Percentiles rank a stretch among this genome's conserved stretches.
phyloP scores from a whole-genome alignment of 2,888 invertebrate species.

The Lochmaea crataegi region DNA sequence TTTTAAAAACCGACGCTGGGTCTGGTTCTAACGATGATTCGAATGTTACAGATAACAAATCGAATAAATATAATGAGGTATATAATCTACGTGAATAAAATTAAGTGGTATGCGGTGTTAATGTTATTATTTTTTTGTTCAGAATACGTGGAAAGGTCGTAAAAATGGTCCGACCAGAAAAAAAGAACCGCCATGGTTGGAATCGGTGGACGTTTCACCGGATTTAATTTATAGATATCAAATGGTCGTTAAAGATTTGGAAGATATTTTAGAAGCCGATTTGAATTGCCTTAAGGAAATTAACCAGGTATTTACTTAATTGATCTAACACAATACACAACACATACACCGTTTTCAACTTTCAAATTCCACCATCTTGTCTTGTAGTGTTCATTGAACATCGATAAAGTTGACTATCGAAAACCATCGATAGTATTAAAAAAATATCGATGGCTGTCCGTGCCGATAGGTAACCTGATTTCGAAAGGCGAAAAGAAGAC shows the following conservation, averaged over 20 bases:
- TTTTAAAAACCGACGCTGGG: slow-evolving; percentile 74
- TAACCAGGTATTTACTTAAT: slow-evolving; percentile 66
- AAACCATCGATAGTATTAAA: too few species aligned
- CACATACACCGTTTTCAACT: too few species aligned
- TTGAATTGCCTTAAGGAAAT: slow-evolving; percentile 68
- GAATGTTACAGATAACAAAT: slow-evolving; percentile 55
- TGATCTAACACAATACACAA: neutral
- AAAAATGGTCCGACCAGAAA: slow-evolving; percentile 65
- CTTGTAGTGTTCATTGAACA: too few species aligned
- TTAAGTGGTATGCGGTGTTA: neutral
- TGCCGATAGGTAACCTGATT: too few species aligned
- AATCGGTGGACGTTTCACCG: slow-evolving; percentile 73
- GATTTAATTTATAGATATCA: slow-evolving; percentile 80
- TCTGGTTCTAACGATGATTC: slow-evolving; percentile 64
- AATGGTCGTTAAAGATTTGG: slow-evolving; percentile 68
- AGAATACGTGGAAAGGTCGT: slow-evolving; percentile 54
- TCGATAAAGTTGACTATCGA: too few species aligned
- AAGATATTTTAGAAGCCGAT: slow-evolving; percentile 74
- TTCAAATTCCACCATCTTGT: too few species aligned
- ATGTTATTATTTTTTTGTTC: slow-evolving; percentile 16
- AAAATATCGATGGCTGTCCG: too few species aligned
- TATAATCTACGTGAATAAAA: slow-evolving; percentile 49
- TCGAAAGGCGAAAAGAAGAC: too few species aligned
- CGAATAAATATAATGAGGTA: slow-evolving; percentile 53
- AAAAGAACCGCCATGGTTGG: slow-evolving; percentile 75